These are phyloP conservation scores for Euleptes europaea DNA, from an alignment of 2,113 vertebrate genomes.

Conservation along the genomic window DNA sequence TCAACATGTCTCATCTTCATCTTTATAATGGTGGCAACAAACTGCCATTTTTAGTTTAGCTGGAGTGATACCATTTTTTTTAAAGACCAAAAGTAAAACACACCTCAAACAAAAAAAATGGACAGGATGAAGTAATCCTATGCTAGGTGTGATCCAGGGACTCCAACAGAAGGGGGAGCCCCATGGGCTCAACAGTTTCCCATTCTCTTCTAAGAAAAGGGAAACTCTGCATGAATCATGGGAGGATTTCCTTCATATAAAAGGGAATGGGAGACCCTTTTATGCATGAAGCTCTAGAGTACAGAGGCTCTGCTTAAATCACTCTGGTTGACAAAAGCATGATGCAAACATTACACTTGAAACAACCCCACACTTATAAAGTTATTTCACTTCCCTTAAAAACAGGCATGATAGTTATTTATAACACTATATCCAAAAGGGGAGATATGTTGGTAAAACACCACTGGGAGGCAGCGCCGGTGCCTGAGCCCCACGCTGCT, in stretches of 20 bases:
- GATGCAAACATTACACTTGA: background rate
- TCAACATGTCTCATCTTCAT: too few relatives aligned
- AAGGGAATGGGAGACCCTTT: background rate
- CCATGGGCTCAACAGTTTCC: background rate
- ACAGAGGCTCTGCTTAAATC: background rate
- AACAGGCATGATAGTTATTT: background rate
- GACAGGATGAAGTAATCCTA: background rate
- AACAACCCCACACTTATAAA: background rate
- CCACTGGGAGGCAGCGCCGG: too few relatives aligned
- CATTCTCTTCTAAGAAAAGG: background rate
- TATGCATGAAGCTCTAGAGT: background rate
- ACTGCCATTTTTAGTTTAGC: too few relatives aligned
- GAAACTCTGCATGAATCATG: background rate
- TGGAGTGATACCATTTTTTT: too few relatives aligned
- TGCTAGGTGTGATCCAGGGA: background rate
- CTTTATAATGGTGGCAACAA: too few relatives aligned
- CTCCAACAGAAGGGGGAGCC: background rate
- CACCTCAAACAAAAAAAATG: background rate
- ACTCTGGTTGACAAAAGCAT: background rate
- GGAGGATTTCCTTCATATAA: background rate
- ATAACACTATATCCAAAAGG: background rate
- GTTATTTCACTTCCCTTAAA: background rate
- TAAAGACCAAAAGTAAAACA: too few relatives aligned
- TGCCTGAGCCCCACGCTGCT: too few relatives aligned
- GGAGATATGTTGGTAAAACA: too few relatives aligned